Conservation (phyloP, 2,797 vertebrate genomes). For the Melanotaenia parkinsoni region DNA sequence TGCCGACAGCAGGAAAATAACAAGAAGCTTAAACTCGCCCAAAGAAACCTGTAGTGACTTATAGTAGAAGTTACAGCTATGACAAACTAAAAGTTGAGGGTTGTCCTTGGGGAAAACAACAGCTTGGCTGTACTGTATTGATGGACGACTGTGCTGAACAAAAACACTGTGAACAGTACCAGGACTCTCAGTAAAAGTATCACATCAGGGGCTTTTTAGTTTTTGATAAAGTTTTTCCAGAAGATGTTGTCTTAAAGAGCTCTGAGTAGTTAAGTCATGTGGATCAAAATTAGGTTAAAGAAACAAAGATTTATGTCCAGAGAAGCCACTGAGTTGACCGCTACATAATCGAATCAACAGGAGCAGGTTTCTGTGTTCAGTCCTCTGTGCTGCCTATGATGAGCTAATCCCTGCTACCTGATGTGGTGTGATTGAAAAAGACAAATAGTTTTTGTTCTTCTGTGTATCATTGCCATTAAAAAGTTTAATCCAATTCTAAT, state of each 20-base stretch:
- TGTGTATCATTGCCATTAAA: conserved; percentile 28
- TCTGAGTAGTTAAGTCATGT: background rate
- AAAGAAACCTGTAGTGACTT: conserved; percentile 4
- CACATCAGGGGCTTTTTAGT: background rate
- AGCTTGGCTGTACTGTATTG: background rate
- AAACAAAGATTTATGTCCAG: background rate
- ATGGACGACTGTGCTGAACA: background rate
- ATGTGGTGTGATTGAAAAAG: conserved; percentile 41
- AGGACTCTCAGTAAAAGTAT: conserved; percentile 1
- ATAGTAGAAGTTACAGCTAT: conserved; percentile 9
- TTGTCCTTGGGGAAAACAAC: conserved; percentile 27
- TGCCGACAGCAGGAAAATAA: conserved; percentile 32
- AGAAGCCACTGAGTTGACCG: conserved; percentile 18
- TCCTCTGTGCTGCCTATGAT: conserved; percentile 29
- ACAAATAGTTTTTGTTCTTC: conserved; percentile 30
- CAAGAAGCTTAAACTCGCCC: conserved; percentile 5
- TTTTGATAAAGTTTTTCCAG: background rate
- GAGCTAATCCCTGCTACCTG: conserved; percentile 41
- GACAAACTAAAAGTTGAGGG: conserved; percentile 23
- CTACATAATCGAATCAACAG: conserved; percentile 18
- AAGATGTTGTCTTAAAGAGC: background rate
- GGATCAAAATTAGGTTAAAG: background rate
- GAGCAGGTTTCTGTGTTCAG: conserved; percentile 30
- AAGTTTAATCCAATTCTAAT: background rate
- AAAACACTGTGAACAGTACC: background rate